Base-by-base conservation (phyloP, 2,888 invertebrate species). In the Dasysyrphus albostriatus region DNA sequence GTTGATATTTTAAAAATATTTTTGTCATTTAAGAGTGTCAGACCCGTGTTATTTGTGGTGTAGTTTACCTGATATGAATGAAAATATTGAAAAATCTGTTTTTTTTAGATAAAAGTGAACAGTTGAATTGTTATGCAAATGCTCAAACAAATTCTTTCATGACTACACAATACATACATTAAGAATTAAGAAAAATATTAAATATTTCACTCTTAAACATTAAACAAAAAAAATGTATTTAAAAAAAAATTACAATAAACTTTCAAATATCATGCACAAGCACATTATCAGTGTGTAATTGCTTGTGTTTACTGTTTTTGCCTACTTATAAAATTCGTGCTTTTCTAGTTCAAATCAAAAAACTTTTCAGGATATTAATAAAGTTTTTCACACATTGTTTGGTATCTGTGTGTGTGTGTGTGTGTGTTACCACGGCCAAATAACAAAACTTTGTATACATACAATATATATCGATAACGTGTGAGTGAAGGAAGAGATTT, bases 341-440 rank as follows among this genome's bases (percentile, higher is more conserved):
- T 69, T 39, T 24, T 34, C 69, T 47, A 72, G 29, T 56, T 39
- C 47, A 56, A 73, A 79, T 65, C 58, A 54, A 32, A 65, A 54
- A 65, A 65, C 44, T 65, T 65, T 54, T 16, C 47, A 61, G 61
- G 42, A 61, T 61, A 61, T 61, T 61, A 61, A 61, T 61, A 61
- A 61, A 61, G 24, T 61, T 61, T 59, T 42, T 24, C 24, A 24
- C 39, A 42, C 61, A 49, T 37, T 77, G 54, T 73, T 77, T 73
- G 80, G 58, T 88, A 87, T 88, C 0, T 90, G 88, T 89, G 88
- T 89, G 63, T 85, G 89, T 89, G 90, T 90, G 90, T 89, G 88
- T 88, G 89, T 89, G 79, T 32, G 88, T 90, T 88, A 49, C 44
- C 29, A 9, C 16, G 63, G 6, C 29, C n/a, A n/a, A 90, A 90